phyloP scores from a whole-genome alignment of 2,113 vertebrate species.

The Chionomys nivalis region DNA sequence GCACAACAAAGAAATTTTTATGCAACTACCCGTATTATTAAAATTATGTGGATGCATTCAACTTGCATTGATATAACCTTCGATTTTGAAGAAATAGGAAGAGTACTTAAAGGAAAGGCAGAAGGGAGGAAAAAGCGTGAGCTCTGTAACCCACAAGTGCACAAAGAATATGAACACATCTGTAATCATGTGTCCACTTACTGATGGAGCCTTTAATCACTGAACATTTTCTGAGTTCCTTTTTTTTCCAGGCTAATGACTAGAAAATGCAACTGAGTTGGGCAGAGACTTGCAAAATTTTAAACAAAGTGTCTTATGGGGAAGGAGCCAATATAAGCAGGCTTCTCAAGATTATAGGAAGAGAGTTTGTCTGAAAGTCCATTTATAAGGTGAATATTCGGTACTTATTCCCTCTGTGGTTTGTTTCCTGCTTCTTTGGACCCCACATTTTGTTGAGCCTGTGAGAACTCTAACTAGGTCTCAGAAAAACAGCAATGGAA shows the following conservation, averaged over 20 bases:
- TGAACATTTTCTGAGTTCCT: background rate
- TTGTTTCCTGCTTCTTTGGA: background rate
- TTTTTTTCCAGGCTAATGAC: background rate
- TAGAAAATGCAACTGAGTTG: background rate
- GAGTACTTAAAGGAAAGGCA: background rate
- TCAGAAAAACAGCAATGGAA: background rate
- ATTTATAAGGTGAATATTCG: background rate
- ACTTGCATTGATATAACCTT: background rate
- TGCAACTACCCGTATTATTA: background rate
- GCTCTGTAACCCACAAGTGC: background rate
- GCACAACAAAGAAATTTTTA: background rate
- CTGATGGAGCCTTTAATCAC: background rate
- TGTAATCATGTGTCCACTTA: background rate
- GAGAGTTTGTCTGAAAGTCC: background rate
- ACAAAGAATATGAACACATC: background rate
- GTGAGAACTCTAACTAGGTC: background rate
- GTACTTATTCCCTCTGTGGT: background rate
- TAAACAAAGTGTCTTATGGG: background rate
- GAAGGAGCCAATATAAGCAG: background rate
- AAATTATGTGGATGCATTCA: background rate
- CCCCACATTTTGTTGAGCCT: background rate
- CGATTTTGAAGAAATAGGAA: constrained; percentile 23
- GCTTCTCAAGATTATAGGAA: background rate
- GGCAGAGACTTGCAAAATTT: background rate
- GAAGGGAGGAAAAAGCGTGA: background rate